phyloP scores from a whole-genome alignment of 2,888 invertebrate species.

The Priocnemis perturbator region DNA sequence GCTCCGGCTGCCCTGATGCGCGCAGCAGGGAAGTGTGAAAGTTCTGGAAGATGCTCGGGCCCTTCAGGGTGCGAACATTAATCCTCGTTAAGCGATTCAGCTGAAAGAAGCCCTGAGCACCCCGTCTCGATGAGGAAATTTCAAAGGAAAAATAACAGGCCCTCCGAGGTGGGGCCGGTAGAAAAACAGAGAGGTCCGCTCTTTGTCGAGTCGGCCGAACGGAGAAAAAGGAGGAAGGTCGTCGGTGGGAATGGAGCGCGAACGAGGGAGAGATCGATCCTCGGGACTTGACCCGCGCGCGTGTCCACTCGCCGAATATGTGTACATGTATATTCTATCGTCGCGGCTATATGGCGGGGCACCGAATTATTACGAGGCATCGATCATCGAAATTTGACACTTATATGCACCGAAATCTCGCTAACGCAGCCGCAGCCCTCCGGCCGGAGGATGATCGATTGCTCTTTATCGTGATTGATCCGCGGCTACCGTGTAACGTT shows the following conservation, averaged over 20 bases:
- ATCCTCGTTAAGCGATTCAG: slow-evolving; percentile 1
- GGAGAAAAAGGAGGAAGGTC: background rate
- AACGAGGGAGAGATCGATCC: slow-evolving; percentile 6
- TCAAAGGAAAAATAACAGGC: background rate
- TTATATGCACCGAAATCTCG: slow-evolving; percentile 64
- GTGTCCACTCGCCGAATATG: background rate
- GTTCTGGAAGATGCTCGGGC: no score
- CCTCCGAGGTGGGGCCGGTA: background rate
- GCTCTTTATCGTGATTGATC: slow-evolving; percentile 61
- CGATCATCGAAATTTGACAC: slow-evolving; percentile 71
- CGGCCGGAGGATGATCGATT: slow-evolving; percentile 61
- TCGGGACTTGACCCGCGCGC: slow-evolving; percentile 5
- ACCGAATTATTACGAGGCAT: slow-evolving; percentile 62
- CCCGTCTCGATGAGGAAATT: background rate
- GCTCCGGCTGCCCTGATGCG: no score
- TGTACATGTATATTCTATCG: no score
- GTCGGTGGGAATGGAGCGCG: background rate
- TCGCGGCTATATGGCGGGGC: slow-evolving; percentile 21
- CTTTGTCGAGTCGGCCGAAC: slow-evolving; percentile 8
- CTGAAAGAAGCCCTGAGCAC: background rate
- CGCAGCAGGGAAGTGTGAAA: no score
- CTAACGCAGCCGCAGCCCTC: slow-evolving; percentile 46
- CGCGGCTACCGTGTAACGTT: slow-evolving; percentile 45
- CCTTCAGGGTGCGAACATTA: background rate
- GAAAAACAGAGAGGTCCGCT: slow-evolving; percentile 9